Evolutionary conservation across 1,140 invertebrate genomes (phyloP).

Genomic region (Camponotus vicinus): DNA sequence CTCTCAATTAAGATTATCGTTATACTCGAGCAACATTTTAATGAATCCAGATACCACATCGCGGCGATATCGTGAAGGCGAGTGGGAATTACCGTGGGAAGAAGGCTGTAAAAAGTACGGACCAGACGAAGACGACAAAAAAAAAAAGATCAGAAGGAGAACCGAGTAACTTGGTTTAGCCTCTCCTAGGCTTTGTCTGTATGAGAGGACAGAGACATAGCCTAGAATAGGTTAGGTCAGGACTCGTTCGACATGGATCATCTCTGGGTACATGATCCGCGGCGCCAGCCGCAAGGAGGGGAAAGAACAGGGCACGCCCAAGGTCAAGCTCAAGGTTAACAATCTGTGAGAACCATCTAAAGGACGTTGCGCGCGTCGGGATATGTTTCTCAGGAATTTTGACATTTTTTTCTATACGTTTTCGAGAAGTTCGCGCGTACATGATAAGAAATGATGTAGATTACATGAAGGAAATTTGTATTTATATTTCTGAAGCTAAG

Average conservation of each 20-base stretch:
- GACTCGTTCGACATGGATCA: slow-evolving; percentile 78
- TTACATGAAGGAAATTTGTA: background rate
- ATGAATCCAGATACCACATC: slow-evolving; percentile 25
- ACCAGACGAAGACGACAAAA: slow-evolving; percentile 16
- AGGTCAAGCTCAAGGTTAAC: slow-evolving; percentile 75
- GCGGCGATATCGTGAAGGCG: background rate
- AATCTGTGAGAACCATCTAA: slow-evolving; percentile 16
- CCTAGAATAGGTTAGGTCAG: slow-evolving; percentile 86
- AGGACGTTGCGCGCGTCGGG: background rate
- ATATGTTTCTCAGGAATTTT: slow-evolving; percentile 7
- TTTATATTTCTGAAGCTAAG: background rate
- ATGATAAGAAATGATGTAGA: background rate
- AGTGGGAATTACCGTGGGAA: slow-evolving; percentile 26
- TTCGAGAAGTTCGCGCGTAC: background rate
- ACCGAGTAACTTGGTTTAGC: slow-evolving; percentile 83
- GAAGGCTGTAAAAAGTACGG: slow-evolving; percentile 17
- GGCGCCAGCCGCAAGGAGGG: slow-evolving; percentile 42
- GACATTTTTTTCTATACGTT: background rate
- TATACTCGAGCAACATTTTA: background rate
- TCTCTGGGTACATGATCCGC: slow-evolving; percentile 35
- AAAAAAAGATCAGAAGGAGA: slow-evolving; percentile 27
- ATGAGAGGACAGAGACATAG: slow-evolving; percentile 83
- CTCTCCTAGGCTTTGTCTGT: slow-evolving; percentile 86
- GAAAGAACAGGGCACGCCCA: slow-evolving; percentile 64
- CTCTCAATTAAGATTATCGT: slow-evolving; percentile 12